phyloP scores from a whole-genome alignment of 2,797 vertebrate genomes.

The Helicolenus hilgendorfi region DNA sequence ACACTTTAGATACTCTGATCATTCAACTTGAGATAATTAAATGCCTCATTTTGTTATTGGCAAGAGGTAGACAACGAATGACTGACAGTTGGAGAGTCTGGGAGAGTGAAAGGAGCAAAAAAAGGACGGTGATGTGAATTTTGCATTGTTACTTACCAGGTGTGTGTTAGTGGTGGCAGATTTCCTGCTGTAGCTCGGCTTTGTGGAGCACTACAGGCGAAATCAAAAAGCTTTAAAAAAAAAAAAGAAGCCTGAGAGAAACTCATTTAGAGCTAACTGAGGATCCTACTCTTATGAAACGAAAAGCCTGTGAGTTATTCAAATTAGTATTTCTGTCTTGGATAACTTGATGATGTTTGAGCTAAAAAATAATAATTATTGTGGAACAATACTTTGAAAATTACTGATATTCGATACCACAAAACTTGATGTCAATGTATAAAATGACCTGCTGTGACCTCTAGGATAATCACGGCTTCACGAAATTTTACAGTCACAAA shows the following conservation, averaged over 20 bases:
- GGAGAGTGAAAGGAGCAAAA: constrained; percentile 34
- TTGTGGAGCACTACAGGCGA: constrained; percentile 39
- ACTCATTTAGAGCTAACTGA: constrained; percentile 47
- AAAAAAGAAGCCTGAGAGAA: constrained; percentile 17
- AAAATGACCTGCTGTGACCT: no score
- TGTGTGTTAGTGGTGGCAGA: constrained; percentile 26
- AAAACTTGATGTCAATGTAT: no score
- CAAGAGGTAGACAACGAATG: constrained; percentile 64
- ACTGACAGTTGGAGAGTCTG: constrained; percentile 56
- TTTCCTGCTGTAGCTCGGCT: constrained; percentile 23
- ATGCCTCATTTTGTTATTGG: constrained; percentile 62
- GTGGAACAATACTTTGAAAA: background rate
- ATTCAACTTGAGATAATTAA: constrained; percentile 81
- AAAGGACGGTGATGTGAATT: constrained; percentile 44
- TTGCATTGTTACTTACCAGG: constrained; percentile 65
- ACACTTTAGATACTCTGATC: constrained; percentile 72
- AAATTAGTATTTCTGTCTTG: constrained; percentile 36
- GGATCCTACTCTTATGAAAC: constrained; percentile 40
- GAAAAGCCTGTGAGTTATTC: constrained; percentile 42
- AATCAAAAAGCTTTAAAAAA: constrained; percentile 38
- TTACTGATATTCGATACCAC: background rate
- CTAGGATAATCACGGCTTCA: no score
- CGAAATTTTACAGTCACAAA: no score
- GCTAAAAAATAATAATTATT: no score
- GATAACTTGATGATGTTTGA: constrained; percentile 8